Conservation (phyloP, 2,797 vertebrate genomes). For the Ptychadena robeensis region DNA sequence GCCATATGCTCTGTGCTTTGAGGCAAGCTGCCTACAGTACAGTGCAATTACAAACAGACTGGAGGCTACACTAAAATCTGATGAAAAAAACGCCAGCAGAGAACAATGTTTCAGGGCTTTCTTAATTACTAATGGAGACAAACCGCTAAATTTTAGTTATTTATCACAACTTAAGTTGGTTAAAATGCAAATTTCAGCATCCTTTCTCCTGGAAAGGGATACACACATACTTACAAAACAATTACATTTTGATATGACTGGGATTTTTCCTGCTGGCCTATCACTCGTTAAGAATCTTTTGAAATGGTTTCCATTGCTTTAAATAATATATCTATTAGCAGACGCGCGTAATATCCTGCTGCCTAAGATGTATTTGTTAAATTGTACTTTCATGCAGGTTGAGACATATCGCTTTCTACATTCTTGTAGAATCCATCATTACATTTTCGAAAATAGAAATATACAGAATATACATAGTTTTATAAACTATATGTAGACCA, state of each 20-base stretch:
- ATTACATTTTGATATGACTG: conserved; percentile 32
- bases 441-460: conserved; percentile 9
- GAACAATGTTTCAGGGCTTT: conserved; percentile 67
- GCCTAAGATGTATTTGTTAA: conserved; percentile 52
- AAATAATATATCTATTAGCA: conserved; percentile 60
- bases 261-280: conserved; percentile 59
- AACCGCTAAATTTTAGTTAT: conserved; percentile 62
- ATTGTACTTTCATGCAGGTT: conserved; percentile 41
- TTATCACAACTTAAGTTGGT: conserved; percentile 67
- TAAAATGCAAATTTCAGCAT: conserved; percentile 61
- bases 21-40: conserved; percentile 64
- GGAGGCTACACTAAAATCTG: conserved; percentile 66
- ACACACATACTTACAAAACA: conserved; percentile 52
- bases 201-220: conserved; percentile 45
- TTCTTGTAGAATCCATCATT: conserved; percentile 31
- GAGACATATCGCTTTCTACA: conserved; percentile 13
- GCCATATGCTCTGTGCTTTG: conserved; percentile 73
- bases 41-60: conserved; percentile 66
- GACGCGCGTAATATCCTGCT: conserved; percentile 42
- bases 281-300: conserved; percentile 42
- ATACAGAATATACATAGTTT: not conserved
- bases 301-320: conserved; percentile 57
- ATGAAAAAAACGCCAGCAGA: conserved; percentile 69
- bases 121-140: conserved; percentile 61
- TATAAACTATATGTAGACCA: too few relatives aligned